These are phyloP conservation scores for Drosophila nannoptera DNA, from an alignment of 1,140 invertebrate species.

Conservation along the genomic window DNA sequence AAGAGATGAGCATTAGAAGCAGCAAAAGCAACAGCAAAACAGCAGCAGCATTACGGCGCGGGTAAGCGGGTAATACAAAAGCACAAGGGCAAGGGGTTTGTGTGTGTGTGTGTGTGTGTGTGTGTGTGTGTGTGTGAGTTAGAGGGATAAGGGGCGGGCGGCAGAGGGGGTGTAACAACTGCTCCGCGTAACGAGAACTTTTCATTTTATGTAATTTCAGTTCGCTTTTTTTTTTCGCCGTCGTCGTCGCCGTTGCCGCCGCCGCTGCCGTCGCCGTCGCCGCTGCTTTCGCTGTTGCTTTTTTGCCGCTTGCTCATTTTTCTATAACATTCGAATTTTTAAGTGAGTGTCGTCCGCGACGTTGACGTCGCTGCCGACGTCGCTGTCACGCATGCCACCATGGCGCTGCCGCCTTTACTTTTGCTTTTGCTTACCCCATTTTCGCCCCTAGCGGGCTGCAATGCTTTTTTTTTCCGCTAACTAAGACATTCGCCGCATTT, in stretches of 20 bases:
- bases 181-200: conserved; percentile 76
- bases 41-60: conserved; percentile 30
- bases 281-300: conserved; percentile 18
- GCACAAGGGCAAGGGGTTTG: neutral
- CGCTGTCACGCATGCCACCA: conserved; percentile 3
- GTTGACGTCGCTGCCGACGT: neutral
- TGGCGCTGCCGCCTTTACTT: conserved; percentile 21
- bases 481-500: conserved; percentile 43
- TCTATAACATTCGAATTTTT: conserved; percentile 77
- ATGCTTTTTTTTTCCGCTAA: conserved; percentile 47
- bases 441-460: conserved; percentile 48
- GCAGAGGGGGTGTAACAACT: conserved; percentile 49
- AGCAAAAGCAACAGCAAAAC: conserved; percentile 37
- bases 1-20: conserved; percentile 78
- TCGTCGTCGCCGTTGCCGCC: conserved; percentile 26
- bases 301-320: conserved; percentile 64
- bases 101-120: too few species aligned
- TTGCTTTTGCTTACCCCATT: conserved; percentile 44
- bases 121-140: too few species aligned
- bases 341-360: conserved; percentile 60
- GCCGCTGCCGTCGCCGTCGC: too few species aligned
- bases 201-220: conserved; percentile 77
- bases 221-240: conserved; percentile 49
- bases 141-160: too few species aligned
- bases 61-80: neutral